A percentile compares a stretch with the other conserved stretches of the same genome.
These are phyloP conservation scores for Regulus satrapa DNA, from an alignment of 2,113 vertebrate species.

Conservation along the genomic window DNA sequence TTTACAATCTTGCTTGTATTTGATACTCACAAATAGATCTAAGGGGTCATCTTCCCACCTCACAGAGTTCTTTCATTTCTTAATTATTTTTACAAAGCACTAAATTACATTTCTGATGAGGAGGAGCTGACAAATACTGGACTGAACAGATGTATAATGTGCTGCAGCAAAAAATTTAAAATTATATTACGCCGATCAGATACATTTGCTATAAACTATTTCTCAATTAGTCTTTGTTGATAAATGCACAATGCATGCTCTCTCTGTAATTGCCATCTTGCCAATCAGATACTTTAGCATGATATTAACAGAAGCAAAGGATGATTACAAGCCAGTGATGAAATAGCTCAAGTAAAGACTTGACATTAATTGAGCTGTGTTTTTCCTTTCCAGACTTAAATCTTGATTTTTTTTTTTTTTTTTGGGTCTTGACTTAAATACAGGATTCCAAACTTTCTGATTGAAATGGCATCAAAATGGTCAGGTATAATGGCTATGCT, in stretches of 20 bases:
- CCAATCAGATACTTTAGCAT: background rate
- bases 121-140: background rate
- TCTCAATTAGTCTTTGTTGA: background rate
- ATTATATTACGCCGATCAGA: background rate
- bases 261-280: background rate
- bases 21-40: background rate
- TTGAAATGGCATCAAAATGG: background rate
- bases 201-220: background rate
- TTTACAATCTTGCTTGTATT: background rate
- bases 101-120: background rate
- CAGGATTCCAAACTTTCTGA: background rate
- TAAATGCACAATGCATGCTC: background rate
- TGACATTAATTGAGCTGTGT: background rate
- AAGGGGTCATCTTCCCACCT: background rate
- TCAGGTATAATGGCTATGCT: background rate
- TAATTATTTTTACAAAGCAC: background rate
- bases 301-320: background rate
- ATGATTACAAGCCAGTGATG: background rate
- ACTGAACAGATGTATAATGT: background rate
- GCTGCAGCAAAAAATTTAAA: background rate
- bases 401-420: background rate
- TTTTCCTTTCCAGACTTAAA: background rate
- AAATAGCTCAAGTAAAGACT: background rate
- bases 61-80: background rate
- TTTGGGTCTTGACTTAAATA: background rate